Evolutionary conservation across 2,113 vertebrate genomes (phyloP).

Genomic region (Mixornis gularis): DNA sequence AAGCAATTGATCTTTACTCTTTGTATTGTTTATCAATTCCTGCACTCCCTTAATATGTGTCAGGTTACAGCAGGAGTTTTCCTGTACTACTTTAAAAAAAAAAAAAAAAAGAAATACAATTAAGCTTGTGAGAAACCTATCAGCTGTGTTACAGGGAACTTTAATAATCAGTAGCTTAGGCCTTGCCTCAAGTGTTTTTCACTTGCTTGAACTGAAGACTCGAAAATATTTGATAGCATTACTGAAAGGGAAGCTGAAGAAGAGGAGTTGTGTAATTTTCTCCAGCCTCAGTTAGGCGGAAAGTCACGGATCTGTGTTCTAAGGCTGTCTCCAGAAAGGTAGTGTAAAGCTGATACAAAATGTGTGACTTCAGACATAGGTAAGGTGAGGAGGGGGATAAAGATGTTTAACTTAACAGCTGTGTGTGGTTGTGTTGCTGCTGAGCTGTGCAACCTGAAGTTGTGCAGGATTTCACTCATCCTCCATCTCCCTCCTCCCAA

Average conservation of each 20-base stretch:
- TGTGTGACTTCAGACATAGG: not conserved
- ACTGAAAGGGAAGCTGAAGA: not conserved
- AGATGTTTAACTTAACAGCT: not conserved
- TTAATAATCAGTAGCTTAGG: not conserved
- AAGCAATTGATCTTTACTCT: not conserved
- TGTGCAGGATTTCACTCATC: not conserved
- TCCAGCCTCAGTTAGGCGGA: not conserved
- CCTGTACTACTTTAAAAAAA: not conserved
- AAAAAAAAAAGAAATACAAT: not conserved
- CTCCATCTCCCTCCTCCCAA: not conserved
- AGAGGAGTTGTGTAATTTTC: not conserved
- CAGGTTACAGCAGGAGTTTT: not conserved
- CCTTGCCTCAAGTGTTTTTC: not conserved
- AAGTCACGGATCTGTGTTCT: not conserved
- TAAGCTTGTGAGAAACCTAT: not conserved
- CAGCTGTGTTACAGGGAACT: not conserved
- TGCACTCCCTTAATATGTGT: not conserved
- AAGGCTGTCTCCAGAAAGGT: not conserved
- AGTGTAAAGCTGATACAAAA: not conserved
- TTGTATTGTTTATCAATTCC: not conserved
- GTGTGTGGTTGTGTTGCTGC: not conserved
- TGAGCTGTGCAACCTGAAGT: not conserved
- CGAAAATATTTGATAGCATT: not conserved
- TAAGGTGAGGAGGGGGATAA: not conserved
- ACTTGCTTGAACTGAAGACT: not conserved